phyloP scores from a whole-genome alignment of 2,113 vertebrate species.

The Zapus hudsonius region DNA sequence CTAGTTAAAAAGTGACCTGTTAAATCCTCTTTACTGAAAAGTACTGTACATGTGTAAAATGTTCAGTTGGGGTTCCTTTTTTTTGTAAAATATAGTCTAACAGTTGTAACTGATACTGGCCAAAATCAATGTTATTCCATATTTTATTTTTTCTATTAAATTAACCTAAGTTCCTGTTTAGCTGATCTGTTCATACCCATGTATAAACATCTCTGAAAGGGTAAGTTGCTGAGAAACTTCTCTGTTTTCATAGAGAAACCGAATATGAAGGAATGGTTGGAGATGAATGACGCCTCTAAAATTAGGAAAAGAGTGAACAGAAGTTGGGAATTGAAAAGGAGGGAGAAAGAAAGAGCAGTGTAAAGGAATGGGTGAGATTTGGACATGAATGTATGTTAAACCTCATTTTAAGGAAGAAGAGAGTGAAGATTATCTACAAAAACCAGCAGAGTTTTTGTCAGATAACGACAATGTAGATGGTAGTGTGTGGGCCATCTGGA shows the following conservation, averaged over 20 bases:
- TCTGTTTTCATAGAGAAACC: slow-evolving; percentile 30
- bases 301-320: not conserved
- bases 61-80: slow-evolving; percentile 88
- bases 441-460: not conserved
- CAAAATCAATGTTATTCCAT: slow-evolving; percentile 90
- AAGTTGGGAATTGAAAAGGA: not conserved
- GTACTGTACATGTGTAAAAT: slow-evolving; percentile 93
- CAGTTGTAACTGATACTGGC: slow-evolving; percentile 90
- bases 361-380: not conserved
- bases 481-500: not conserved
- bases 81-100: slow-evolving; percentile 91
- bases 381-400: not conserved
- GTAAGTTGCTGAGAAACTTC: slow-evolving; percentile 45
- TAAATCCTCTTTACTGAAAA: slow-evolving; percentile 88
- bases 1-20: slow-evolving; percentile 79
- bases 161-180: slow-evolving; percentile 88
- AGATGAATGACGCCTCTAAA: not conserved
- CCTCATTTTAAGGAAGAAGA: not conserved
- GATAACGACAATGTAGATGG: not conserved
- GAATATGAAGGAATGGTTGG: slow-evolving; percentile 8
- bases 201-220: slow-evolving; percentile 67
- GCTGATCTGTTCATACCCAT: slow-evolving; percentile 85
- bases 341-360: not conserved
- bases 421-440: not conserved
- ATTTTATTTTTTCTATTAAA: slow-evolving; percentile 93